Base-by-base conservation (phyloP, 2,888 invertebrate species). In the Subacronicta megacephala region DNA sequence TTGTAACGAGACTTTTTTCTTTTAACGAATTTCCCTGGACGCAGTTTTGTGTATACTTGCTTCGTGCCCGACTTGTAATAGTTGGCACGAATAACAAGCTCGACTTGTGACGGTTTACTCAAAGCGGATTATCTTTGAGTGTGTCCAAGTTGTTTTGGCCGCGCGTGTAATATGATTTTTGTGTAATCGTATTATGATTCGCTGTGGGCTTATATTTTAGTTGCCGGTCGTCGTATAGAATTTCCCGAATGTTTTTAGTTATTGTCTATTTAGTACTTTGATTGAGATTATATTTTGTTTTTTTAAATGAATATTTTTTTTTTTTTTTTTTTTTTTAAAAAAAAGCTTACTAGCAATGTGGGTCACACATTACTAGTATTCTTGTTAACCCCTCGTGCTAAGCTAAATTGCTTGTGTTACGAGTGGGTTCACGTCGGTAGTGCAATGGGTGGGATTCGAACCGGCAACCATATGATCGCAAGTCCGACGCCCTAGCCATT, bases 11-110 rank as follows among this genome's bases (percentile, higher is more conserved):
- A 80, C 77, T 84, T 88, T 77, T 85, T 85, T 85, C 82, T 83
- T 84, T 83, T 83, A 84, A 83, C 83, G 86, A 88, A 83, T 82
- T 75, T 82, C 75, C 74, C 75, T 79, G 75, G 78, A 79, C 75
- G 70, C 77, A 75, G 73, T 77, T 79, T 66, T 77, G 79, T 74
- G 71, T 77, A 60, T 64, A 75, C 64, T 75, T 75, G 70, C 61
- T 55, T 67, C 50, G 36, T 51, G 46, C 57, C 62, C 50, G 50
- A 63, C 71, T 63, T 68, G 75, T 65, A 73, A 75, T 72, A 72
- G 75, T 75, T 75, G 55, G 37, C 51, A 49, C 63, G 68, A 72
- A 75, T 72, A 75, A 68, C 72, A 75, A 73, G 62, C 62, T 62
- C 56, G 47, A 72, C 63, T 66, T 59, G 56, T 59, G 68, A 71